phyloP scores from a whole-genome alignment of 2,113 vertebrate species.

The Thalassarche chlororhynchos region DNA sequence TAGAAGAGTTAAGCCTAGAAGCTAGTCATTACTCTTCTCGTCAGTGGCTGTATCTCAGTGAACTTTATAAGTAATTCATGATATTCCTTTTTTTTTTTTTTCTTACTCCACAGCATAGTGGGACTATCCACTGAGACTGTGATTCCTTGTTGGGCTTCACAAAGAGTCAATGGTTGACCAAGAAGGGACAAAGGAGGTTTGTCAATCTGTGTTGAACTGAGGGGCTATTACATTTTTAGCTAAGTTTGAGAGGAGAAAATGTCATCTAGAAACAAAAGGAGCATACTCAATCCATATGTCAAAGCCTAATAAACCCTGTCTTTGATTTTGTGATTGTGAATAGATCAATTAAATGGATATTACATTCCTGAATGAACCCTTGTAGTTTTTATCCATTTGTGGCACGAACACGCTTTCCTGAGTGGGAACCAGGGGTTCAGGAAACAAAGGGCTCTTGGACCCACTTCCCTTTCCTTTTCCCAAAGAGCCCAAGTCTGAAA shows the following conservation, averaged over 20 bases:
- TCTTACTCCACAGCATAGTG: background rate
- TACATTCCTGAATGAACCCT: slow-evolving; percentile 33
- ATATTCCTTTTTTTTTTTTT: background rate
- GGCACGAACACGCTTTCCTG: background rate
- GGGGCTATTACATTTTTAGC: slow-evolving; percentile 42
- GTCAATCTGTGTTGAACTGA: slow-evolving; percentile 45
- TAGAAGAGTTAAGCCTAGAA: background rate
- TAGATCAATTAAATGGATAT: slow-evolving; percentile 39
- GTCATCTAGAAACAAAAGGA: slow-evolving; percentile 45
- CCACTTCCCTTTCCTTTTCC: background rate
- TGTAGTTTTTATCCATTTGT: slow-evolving; percentile 27
- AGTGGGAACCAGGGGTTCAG: background rate
- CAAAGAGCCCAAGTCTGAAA: background rate
- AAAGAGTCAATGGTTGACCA: slow-evolving; percentile 42
- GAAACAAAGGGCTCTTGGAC: slow-evolving; percentile 33
- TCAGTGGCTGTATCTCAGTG: slow-evolving; percentile 5
- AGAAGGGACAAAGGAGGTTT: slow-evolving; percentile 49
- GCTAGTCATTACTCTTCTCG: slow-evolving; percentile 28
- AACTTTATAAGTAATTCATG: slow-evolving; percentile 57
- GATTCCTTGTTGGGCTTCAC: slow-evolving; percentile 53
- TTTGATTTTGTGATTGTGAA: slow-evolving; percentile 49
- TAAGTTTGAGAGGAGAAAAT: slow-evolving; percentile 31
- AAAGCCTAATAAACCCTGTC: slow-evolving; percentile 42
- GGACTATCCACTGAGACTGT: slow-evolving; percentile 8
- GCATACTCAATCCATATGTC: slow-evolving; percentile 31